Conservation (phyloP, 2,888 invertebrate species). For the Dryocosmus kuriphilus region DNA sequence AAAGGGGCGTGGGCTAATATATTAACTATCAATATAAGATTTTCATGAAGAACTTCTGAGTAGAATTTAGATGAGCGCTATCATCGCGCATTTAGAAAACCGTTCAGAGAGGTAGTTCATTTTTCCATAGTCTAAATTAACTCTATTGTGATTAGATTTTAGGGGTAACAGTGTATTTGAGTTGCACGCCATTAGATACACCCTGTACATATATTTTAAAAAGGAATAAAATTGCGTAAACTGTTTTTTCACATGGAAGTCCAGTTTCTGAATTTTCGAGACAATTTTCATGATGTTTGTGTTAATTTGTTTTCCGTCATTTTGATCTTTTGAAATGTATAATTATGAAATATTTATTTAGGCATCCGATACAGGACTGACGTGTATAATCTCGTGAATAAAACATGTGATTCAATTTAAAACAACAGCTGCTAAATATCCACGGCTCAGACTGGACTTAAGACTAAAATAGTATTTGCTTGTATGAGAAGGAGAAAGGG, state of each 20-base stretch:
- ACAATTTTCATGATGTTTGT: background rate
- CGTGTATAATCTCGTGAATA: constrained; percentile 36
- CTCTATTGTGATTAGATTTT: constrained; percentile 4
- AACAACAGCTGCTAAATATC: constrained; percentile 29
- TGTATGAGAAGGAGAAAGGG: background rate
- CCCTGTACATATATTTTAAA: constrained; percentile 37
- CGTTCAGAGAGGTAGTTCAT: background rate
- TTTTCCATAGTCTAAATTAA: background rate
- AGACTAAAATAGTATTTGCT: background rate
- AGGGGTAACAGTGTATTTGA: constrained; percentile 15
- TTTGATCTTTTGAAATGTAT: constrained; percentile 9
- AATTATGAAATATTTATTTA: background rate
- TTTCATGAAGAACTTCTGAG: constrained; percentile 4
- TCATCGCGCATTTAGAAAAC: background rate
- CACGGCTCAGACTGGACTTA: background rate
- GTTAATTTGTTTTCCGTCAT: background rate
- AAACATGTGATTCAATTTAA: constrained; percentile 34
- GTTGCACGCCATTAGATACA: constrained; percentile 34
- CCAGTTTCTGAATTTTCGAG: constrained; percentile 12
- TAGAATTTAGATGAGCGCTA: constrained; percentile 32
- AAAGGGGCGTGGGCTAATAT: background rate
- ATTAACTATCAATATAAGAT: constrained; percentile 3
- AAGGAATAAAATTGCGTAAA: constrained; percentile 27
- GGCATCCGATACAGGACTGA: constrained; percentile 2
- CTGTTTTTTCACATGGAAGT: constrained; percentile 18